Base-by-base conservation (phyloP, 1,140 invertebrate species). In the Sitobion miscanthi region DNA sequence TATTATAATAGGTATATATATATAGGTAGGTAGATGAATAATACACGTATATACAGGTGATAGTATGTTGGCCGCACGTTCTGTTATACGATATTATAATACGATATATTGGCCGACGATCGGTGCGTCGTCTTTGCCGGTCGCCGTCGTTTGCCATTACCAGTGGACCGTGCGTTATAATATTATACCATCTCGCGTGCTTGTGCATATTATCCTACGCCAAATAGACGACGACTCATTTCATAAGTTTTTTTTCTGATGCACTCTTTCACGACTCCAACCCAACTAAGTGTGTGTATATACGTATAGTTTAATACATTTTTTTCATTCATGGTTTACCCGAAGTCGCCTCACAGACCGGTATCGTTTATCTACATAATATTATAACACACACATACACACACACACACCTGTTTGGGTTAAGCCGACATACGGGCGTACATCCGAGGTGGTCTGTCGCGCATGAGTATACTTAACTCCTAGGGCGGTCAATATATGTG, bases 1-100 rank as follows among this genome's bases (percentile, higher is more conserved):
- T 69, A 14, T 69, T 69, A 69, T 69, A 69, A 69, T 69, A 69
- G 62, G 62, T 62, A 62, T 30, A 30, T 57, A 62, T 62, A 62
- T 62, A 62, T 57, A 62, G 11, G 25, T 69, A 69, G 62, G 25
- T 69, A 69, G 62, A 30, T 69, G 62, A 69, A 69, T 69, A 69
- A 69, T 69, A 25, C 2, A 25, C 30, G 30, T 57, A 62, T 62
- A 62, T 62, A n/a, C 25, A 69, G 30, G 0, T 2, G 62, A 69
- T 69, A 5, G 62, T 30, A 30, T 30, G 62, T 69, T 69, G 1
- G 47, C 45, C 90, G 69, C 90, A 82, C 90, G 90, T 77, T 82
- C 69, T 82, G 90, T 91, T n/a, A 91, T 91, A 91, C n/a, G 90
- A 91, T 91, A 91, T 52, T 82, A 90, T 86, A 86, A 45, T 47